A percentile compares a stretch with the other conserved stretches of the same genome.
Evolutionary conservation across 2,113 vertebrate genomes (phyloP).

Genomic region (Tursiops truncatus): DNA sequence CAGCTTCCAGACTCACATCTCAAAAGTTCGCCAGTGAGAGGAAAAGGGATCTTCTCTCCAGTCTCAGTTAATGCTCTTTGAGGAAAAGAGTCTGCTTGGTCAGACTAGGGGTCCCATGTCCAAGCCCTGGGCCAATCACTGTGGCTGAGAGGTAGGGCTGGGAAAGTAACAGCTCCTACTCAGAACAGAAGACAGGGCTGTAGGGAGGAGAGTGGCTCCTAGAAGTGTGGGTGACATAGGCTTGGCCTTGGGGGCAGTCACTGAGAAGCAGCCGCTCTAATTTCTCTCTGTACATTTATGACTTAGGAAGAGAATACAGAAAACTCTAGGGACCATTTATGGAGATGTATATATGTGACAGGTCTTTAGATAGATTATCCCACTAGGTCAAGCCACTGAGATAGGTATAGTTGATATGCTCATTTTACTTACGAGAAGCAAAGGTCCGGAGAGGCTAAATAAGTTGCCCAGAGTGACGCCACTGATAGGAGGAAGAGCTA

Average conservation of each 20-base stretch:
- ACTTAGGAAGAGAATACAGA: background rate
- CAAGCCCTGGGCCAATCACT: background rate
- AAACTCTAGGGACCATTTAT: background rate
- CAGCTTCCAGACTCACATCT: background rate
- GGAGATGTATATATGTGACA: background rate
- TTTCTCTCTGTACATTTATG: background rate
- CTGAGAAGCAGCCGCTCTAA: background rate
- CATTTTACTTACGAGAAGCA: background rate
- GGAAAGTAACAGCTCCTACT: background rate
- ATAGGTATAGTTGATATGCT: background rate
- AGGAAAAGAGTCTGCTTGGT: background rate
- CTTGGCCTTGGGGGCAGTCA: background rate
- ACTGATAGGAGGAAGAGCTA: background rate
- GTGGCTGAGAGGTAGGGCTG: background rate
- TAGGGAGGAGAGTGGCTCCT: background rate
- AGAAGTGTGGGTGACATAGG: background rate
- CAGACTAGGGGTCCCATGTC: background rate
- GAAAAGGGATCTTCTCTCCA: background rate
- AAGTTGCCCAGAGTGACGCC: background rate
- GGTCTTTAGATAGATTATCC: background rate
- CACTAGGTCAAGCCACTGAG: background rate
- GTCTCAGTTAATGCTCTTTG: background rate
- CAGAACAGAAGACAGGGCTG: background rate
- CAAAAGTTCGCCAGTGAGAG: background rate
- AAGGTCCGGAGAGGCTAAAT: background rate